Evolutionary conservation across 1,140 invertebrate genomes (phyloP), one percentile per base, ranked within the genome.

Genomic region (Danaus melanippus): DNA sequence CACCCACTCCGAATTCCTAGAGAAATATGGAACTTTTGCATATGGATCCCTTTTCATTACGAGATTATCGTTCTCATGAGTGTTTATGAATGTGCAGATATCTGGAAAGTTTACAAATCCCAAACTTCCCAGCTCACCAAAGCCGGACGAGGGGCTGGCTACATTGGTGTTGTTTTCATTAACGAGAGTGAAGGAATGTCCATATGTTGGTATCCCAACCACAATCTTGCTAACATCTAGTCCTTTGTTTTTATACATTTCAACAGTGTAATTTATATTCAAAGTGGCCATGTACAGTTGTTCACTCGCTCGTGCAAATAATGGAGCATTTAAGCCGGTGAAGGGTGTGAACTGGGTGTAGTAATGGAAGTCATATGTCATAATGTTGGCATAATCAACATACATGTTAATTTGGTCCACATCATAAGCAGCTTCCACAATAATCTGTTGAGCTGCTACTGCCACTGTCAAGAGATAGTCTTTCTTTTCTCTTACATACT

Each of bases 311-410:
- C 85, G 83, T 7, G 86, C 71, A 76, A 91, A 95, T 1, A 97
- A 83, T 0, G 95, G 95, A 1, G 95, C 90, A 83, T 97, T 97
- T 0, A 95, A 86, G 0, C 89, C 95, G 41, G 95, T 96, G 50
- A 95, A 91, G 6, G 95, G 95, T 12, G 92, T 92, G 60, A 91
- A 91, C 75, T 89, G 88, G 5, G 91, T 89, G 67, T 91, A 96
- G 63, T 92, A 93, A 79, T 97, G 95, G 68, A 91, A 97, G 76
- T 97, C 96, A 73, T 97, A 98, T 0, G 92, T 90, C 96, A 97
- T 97, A 5, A 98, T 67, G 79, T 95, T 96, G 0, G 96, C 89
- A 88, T 92, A 96, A 79, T 97, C 95, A 2, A 94, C 89, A 78
- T 93, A 96, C 88, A 92, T 85, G 58, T 94, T 93, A 53, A 97